phyloP scores from a whole-genome alignment of 2,888 invertebrate species.

The Drosophila dives region DNA sequence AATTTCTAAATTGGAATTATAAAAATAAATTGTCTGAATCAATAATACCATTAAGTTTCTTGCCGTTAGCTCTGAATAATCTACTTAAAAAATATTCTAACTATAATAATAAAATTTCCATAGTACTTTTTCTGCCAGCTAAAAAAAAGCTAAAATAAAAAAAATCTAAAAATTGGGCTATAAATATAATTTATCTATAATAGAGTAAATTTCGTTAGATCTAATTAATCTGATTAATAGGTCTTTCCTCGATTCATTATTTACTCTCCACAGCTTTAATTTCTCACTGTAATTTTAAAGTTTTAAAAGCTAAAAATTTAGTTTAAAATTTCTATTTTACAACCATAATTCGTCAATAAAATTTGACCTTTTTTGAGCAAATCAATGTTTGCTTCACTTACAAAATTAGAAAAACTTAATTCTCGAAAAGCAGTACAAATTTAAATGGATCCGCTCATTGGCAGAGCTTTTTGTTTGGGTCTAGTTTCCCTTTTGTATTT shows the following conservation, averaged over 20 bases:
- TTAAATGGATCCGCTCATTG: slow-evolving; percentile 25
- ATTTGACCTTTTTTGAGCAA: slow-evolving; percentile 24
- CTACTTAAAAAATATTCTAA: neutral
- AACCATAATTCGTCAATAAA: slow-evolving; percentile 5
- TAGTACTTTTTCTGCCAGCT: neutral
- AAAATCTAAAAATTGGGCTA: neutral
- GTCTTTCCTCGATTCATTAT: rapidly evolving
- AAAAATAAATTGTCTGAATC: too few relatives aligned
- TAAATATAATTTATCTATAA: too few relatives aligned
- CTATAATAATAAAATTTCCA: neutral
- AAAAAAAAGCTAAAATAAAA: too few relatives aligned
- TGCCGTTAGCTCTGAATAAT: neutral
- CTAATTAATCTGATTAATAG: neutral
- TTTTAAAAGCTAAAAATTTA: neutral
- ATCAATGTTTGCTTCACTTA: slow-evolving; percentile 25
- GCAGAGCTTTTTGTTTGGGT: slow-evolving; percentile 2
- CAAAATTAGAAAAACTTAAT: slow-evolving; percentile 12
- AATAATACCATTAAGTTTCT: too few relatives aligned
- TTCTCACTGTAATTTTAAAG: neutral
- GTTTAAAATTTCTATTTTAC: neutral
- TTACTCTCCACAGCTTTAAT: neutral
- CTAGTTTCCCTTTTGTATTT: slow-evolving; percentile 13
- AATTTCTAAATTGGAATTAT: too few relatives aligned
- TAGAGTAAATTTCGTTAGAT: too few relatives aligned
- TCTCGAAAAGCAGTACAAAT: slow-evolving; percentile 20